Conservation (phyloP, 2,113 vertebrate species). For the Oncorhynchus nerka region DNA sequence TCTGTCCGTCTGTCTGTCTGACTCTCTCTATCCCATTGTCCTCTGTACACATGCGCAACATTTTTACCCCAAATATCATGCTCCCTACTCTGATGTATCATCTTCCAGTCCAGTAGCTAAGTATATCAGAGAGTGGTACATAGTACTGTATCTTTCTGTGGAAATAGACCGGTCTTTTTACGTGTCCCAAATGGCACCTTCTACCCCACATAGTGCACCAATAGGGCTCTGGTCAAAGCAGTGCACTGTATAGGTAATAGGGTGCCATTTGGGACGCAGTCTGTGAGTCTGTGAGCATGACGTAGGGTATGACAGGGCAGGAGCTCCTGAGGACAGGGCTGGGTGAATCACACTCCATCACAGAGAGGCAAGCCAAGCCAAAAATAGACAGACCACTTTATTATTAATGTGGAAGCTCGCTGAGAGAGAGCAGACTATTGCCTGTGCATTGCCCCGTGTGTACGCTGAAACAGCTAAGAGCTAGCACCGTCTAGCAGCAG, state of each 20-base stretch:
- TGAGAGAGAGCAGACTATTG: constrained; percentile 21
- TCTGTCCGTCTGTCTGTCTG: not conserved
- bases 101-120: not conserved
- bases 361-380: constrained; percentile 19
- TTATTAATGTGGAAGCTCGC: constrained; percentile 47
- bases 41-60: not conserved
- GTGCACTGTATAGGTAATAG: no score
- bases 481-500: not conserved
- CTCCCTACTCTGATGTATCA: not conserved
- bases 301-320: not conserved
- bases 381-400: constrained; percentile 42
- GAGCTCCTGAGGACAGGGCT: constrained; percentile 9
- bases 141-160: not conserved
- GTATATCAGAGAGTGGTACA: no score
- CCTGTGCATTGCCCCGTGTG: constrained; percentile 11
- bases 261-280: no score
- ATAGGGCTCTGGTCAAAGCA: not conserved
- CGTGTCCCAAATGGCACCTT: no score
- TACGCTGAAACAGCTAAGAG: not conserved
- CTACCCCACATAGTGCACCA: not conserved
- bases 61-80: not conserved
- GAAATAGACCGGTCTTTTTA: constrained; percentile 18
- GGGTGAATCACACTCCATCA: constrained; percentile 35
- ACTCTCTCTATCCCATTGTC: not conserved
- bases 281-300: no score